Evolutionary conservation across 2,888 invertebrate species (phyloP), one percentile per base, ranked within the genome.

Genomic region (Conops quadrifasciatus): DNA sequence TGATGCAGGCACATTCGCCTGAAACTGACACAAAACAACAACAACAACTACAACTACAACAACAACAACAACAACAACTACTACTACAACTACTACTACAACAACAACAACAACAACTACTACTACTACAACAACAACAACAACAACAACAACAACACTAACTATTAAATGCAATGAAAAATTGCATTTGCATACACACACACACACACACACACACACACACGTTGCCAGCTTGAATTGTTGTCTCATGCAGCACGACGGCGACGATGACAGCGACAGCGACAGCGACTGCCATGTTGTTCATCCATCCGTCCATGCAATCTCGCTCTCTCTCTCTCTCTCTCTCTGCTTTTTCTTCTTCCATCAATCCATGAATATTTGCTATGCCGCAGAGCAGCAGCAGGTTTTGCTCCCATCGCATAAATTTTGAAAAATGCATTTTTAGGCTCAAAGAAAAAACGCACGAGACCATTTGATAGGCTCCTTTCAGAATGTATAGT

Each of bases 391-490:
- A 28, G 26, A 28, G 16, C 67, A 30, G n/a, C 67, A 67, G 1
- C 43, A 78, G 78, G 21, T 67, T 67, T 67, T 69, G 60, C 60
- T 59, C 45, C 64, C 67, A 58, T 51, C 60, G 65, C 26, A 71
- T 58, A 62, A 56, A 73, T 76, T 76, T 74, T 67, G 65, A 75
- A 79, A 81, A 80, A 81, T 81, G 82, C 80, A 81, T 82, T 81
- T 81, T 80, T 71, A 72, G 71, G 67, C 67, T 67, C 67, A 53
- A 36, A 36, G 66, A 70, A 69, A 68, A 73, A 65, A 49, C 51
- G 51, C 58, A 66, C 62, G 30, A 69, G 65, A 26, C 58, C 72
- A 72, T 58, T 72, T 70, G 66, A 67, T 47, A 68, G 58, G 58
- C 21, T 62, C 56, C 58, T 15, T 28, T 21, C 19, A 1, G 26